phyloP scores from a whole-genome alignment of 2,113 vertebrate species.

The Eurypyga helias region DNA sequence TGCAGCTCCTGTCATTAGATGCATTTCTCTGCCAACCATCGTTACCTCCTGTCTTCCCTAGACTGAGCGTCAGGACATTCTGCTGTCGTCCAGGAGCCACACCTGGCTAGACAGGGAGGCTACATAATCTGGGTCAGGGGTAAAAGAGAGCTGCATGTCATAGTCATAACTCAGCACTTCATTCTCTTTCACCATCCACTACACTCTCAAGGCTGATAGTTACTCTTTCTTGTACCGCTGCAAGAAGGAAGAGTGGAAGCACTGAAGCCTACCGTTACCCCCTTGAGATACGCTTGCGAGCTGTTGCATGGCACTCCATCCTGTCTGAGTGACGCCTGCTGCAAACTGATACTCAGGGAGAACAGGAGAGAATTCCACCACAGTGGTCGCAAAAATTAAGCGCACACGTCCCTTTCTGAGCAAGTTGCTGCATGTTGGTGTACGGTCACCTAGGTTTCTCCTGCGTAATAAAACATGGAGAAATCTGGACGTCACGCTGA shows the following conservation, averaged over 20 bases:
- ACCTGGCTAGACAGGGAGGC: conserved; percentile 68
- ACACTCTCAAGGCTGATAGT: conserved; percentile 9
- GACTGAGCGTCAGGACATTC: conserved; percentile 66
- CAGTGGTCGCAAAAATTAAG: not conserved
- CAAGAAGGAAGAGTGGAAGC: conserved; percentile 21
- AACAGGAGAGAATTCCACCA: not conserved
- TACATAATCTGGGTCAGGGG: conserved; percentile 53
- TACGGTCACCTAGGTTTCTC: conserved; percentile 13
- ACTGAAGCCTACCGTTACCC: conserved; percentile 5
- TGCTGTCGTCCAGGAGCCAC: conserved; percentile 61
- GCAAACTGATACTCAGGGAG: not conserved
- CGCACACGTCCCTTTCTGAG: not conserved
- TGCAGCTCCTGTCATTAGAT: not conserved
- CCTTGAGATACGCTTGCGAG: conserved; percentile 22
- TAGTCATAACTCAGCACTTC: conserved; percentile 16
- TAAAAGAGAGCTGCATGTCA: conserved; percentile 62
- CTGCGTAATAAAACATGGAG: not conserved
- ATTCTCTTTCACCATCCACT: conserved; percentile 36
- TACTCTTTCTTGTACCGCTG: conserved; percentile 33
- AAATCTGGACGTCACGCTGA: conserved; percentile 15
- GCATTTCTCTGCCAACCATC: conserved; percentile 52
- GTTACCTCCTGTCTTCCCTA: conserved; percentile 68
- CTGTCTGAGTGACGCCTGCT: conserved; percentile 17
- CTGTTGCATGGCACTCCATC: conserved; percentile 69
- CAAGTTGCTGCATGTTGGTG: conserved; percentile 15